Percentiles rank a stretch among this genome's conserved stretches.
These are phyloP conservation scores for Brotogeris chrysoptera DNA, from an alignment of 2,797 vertebrate genomes.

Conservation along the genomic window DNA sequence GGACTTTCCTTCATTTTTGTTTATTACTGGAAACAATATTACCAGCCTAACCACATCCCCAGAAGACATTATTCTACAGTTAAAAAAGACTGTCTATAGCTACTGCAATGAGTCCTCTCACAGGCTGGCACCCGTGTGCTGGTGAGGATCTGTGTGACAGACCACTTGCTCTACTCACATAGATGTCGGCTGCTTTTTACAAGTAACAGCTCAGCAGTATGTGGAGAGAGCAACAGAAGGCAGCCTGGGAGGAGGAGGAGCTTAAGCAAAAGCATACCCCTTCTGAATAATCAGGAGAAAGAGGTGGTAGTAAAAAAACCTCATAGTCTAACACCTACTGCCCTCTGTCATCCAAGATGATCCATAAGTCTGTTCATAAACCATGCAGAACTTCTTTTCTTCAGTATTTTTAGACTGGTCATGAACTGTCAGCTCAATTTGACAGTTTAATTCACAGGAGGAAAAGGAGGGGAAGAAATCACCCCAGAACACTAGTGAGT, in stretches of 20 bases:
- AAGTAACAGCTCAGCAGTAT: background rate
- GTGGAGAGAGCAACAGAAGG: background rate
- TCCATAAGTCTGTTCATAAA: background rate
- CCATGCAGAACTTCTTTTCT: background rate
- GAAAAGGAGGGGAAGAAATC: background rate
- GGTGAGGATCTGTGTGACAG: background rate
- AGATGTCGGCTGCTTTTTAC: background rate
- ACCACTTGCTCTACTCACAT: background rate
- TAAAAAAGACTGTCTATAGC: background rate
- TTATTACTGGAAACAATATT: background rate
- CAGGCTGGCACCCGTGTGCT: background rate
- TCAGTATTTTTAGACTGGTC: background rate
- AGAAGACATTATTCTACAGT: background rate
- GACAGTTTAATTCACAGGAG: background rate
- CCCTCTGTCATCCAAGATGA: background rate
- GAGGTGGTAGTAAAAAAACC: background rate
- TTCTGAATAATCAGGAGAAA: background rate
- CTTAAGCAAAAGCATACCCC: background rate
- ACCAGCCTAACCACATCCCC: background rate
- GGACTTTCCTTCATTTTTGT: constrained; percentile 11
- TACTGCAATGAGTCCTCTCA: background rate
- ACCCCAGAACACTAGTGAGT: background rate
- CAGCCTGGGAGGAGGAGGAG: background rate
- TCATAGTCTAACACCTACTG: background rate
- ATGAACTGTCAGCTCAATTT: background rate